Percentiles rank a stretch among this genome's conserved stretches.
Conservation (phyloP, 92 coral and sea anemone genomes). For the Zoanthus gigantus region DNA sequence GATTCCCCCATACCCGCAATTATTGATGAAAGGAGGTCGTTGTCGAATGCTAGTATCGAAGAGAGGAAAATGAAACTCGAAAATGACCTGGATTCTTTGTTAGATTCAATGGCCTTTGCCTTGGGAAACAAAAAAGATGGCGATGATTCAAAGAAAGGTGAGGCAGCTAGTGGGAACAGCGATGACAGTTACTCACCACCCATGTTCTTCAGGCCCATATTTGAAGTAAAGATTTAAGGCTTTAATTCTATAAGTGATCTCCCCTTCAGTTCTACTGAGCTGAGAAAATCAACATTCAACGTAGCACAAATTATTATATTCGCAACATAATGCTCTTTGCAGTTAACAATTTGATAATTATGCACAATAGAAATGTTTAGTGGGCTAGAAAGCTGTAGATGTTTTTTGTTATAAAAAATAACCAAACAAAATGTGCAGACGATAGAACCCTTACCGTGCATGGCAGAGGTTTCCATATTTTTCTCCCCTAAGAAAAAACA, state of each 20-base stretch:
- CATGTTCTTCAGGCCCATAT: conserved; percentile 86
- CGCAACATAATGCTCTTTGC: no score
- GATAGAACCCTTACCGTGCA: no score
- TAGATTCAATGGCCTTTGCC: conserved; percentile 91
- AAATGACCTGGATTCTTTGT: conserved; percentile 85
- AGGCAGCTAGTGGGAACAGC: neutral
- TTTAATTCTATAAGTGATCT: neutral
- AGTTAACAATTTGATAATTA: no score
- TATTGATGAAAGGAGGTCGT: conserved; percentile 60
- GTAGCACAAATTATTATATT: no score
- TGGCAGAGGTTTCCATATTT: no score
- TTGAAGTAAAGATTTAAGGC: conserved; percentile 90
- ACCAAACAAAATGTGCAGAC: no score
- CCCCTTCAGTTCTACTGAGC: no score
- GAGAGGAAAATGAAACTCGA: conserved; percentile 88
- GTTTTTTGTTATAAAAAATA: no score
- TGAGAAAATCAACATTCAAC: no score
- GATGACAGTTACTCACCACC: conserved; percentile 64
- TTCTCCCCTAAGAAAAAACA: no score
- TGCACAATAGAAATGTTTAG: no score
- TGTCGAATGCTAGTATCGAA: conserved; percentile 73
- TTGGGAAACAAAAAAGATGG: conserved; percentile 66
- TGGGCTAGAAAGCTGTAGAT: no score
- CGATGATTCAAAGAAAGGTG: conserved; percentile 2
- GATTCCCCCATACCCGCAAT: conserved; percentile 83